A percentile compares a stretch with the other conserved stretches of the same genome.
Evolutionary conservation across 2,888 invertebrate species (phyloP).

Genomic region (Caenorhabditis sp.): DNA sequence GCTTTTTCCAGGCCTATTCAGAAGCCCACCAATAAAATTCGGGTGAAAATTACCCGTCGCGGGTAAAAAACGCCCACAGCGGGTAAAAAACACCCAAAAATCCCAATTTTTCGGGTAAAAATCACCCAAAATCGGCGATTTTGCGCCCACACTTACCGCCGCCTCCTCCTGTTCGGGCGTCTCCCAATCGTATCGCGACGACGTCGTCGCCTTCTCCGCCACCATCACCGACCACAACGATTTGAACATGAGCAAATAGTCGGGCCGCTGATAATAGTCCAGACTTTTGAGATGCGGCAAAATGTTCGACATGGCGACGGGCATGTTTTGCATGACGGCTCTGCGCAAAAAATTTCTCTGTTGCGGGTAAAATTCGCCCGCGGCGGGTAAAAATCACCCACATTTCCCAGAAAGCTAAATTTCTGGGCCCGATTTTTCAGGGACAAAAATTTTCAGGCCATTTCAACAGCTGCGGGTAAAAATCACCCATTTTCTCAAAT

Average conservation of each 20-base stretch:
- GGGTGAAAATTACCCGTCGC: too few species aligned
- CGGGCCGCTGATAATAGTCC: slow-evolving; percentile 53
- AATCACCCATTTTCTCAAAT: too few species aligned
- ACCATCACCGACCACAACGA: slow-evolving; percentile 30
- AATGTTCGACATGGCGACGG: slow-evolving; percentile 18
- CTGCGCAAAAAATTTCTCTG: too few species aligned
- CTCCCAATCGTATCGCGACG: slow-evolving; percentile 30
- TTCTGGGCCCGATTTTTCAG: too few species aligned
- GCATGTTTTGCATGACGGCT: slow-evolving; percentile 53
- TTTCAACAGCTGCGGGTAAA: too few species aligned
- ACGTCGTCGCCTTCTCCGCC: slow-evolving; percentile 13
- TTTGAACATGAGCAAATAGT: slow-evolving; percentile 46
- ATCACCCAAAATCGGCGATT: background rate
- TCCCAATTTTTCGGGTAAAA: background rate
- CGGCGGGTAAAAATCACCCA: too few species aligned
- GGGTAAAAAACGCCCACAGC: too few species aligned
- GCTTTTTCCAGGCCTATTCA: too few species aligned
- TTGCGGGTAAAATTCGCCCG: too few species aligned
- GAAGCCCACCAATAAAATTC: too few species aligned
- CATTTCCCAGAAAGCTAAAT: too few species aligned
- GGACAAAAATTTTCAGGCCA: too few species aligned
- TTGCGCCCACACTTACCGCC: background rate
- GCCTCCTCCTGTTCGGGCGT: slow-evolving; percentile 16
- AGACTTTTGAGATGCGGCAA: slow-evolving; percentile 46
- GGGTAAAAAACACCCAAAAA: background rate